Conservation (phyloP, 2,797 vertebrate species). For the Pagetopsis macropterus region DNA sequence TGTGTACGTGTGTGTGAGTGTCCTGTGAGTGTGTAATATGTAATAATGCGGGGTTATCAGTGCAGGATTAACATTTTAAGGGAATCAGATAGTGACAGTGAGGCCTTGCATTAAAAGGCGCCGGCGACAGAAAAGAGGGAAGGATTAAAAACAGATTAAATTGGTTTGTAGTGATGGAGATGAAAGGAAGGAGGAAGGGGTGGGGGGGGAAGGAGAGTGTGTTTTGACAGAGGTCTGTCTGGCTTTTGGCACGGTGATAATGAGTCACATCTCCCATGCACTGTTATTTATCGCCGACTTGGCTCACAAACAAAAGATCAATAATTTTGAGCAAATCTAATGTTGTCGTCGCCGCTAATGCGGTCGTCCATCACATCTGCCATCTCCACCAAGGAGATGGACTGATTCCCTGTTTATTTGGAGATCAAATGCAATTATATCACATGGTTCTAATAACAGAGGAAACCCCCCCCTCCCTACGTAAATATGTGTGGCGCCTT, state of each 20-base stretch:
- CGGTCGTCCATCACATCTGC: conserved; percentile 88
- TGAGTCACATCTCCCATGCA: conserved; percentile 86
- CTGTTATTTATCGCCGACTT: conserved; percentile 88
- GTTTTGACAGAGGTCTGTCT: conserved; percentile 87
- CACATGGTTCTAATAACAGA: conserved; percentile 85
- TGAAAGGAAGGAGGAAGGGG: conserved; percentile 69
- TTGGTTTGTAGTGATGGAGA: conserved; percentile 74
- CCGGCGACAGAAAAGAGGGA: conserved; percentile 71
- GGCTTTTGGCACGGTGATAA: conserved; percentile 86
- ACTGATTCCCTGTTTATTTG: conserved; percentile 87
- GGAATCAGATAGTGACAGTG: conserved; percentile 85
- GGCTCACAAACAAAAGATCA: conserved; percentile 90
- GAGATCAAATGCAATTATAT: conserved; percentile 88
- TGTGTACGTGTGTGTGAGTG: conserved; percentile 44
- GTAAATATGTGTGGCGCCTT: conserved; percentile 64
- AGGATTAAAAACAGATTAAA: conserved; percentile 81
- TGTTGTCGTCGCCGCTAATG: conserved; percentile 88
- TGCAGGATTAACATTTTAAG: conserved; percentile 85
- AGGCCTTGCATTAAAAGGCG: conserved; percentile 80
- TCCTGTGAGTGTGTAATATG: conserved; percentile 73
- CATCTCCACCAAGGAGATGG: conserved; percentile 85
- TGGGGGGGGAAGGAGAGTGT: conserved; percentile 62
- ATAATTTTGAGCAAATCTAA: conserved; percentile 91
- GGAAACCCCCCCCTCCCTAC: conserved; percentile 53
- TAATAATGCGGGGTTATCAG: conserved; percentile 87